A percentile compares a stretch with the other conserved stretches of the same genome.
Conservation (phyloP, 2,888 invertebrate genomes). For the Galeopsomyia nigrocyanea region DNA sequence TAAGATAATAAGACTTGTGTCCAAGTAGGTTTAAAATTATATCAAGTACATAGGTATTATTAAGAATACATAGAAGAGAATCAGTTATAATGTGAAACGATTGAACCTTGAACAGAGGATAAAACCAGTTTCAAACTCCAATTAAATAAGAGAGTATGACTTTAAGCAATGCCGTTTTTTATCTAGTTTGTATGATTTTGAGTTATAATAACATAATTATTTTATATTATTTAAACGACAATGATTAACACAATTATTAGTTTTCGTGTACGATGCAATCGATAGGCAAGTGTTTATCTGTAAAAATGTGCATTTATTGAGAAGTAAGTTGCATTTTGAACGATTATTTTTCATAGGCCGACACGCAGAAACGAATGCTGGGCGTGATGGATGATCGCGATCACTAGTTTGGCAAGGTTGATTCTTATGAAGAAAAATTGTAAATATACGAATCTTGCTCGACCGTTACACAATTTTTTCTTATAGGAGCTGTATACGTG, state of each 20-base stretch:
- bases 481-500: too few species aligned
- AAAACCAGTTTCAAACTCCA: conserved; percentile 38
- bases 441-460: too few species aligned
- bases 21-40: conserved; percentile 41
- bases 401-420: too few species aligned
- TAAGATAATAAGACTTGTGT: conserved; percentile 20
- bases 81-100: conserved; percentile 14
- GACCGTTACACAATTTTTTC: too few species aligned
- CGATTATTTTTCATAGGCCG: too few species aligned
- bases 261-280: conserved; percentile 4
- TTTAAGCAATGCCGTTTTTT: conserved; percentile 29
- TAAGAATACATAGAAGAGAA: conserved; percentile 37
- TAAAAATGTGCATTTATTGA: background rate
- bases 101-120: conserved; percentile 35
- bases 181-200: conserved; percentile 30
- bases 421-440: too few species aligned
- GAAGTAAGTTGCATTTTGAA: too few species aligned
- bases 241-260: conserved; percentile 29
- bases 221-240: conserved; percentile 1
- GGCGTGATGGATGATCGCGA: too few species aligned
- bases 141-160: conserved; percentile 8
- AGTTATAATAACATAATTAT: background rate
- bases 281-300: conserved; percentile 8
- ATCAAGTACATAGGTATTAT: conserved; percentile 32
- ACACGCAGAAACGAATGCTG: too few species aligned